These are phyloP conservation scores for Rosalia funebris DNA, from an alignment of 2,888 invertebrate species.

Conservation along the genomic window DNA sequence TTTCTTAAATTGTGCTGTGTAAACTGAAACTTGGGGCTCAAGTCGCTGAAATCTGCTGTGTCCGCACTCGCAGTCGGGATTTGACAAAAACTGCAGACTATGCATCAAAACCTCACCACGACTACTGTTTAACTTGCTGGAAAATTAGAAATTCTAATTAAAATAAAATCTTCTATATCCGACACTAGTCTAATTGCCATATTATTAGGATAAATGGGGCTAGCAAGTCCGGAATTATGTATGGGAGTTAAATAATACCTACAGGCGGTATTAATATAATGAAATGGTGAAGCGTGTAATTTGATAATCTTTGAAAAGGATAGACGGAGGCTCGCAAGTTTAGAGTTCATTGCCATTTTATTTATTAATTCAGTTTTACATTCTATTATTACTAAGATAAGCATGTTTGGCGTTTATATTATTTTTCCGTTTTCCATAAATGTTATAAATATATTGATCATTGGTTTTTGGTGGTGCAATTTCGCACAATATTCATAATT, in stretches of 20 bases:
- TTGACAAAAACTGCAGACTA: constrained; percentile 50
- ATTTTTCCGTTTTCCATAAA: not conserved
- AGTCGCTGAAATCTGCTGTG: constrained; percentile 45
- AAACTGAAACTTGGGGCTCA: constrained; percentile 39
- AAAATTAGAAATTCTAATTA: constrained; percentile 51
- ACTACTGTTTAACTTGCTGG: constrained; percentile 43
- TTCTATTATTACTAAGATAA: too few species aligned
- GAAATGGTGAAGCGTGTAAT: constrained; percentile 2
- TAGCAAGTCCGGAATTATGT: constrained; percentile 9
- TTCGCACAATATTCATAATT: too few species aligned
- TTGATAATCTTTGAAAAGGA: not conserved
- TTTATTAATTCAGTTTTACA: too few species aligned
- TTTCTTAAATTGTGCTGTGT: constrained; percentile 42
- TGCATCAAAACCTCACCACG: constrained; percentile 52
- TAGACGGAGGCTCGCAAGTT: not conserved
- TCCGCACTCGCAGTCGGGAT: constrained; percentile 45
- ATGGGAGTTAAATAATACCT: constrained; percentile 10
- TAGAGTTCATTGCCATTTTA: not conserved
- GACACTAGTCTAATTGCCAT: constrained; percentile 39
- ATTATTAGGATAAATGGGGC: constrained; percentile 28
- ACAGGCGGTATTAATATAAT: constrained; percentile 7
- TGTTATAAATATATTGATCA: too few species aligned
- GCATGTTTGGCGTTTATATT: not conserved
- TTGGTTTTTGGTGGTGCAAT: too few species aligned
- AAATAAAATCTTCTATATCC: constrained; percentile 45